Percentiles rank a stretch among this genome's conserved stretches.
Evolutionary conservation across 2,113 vertebrate species (phyloP).

Genomic region (Protobothrops mucrosquamatus): DNA sequence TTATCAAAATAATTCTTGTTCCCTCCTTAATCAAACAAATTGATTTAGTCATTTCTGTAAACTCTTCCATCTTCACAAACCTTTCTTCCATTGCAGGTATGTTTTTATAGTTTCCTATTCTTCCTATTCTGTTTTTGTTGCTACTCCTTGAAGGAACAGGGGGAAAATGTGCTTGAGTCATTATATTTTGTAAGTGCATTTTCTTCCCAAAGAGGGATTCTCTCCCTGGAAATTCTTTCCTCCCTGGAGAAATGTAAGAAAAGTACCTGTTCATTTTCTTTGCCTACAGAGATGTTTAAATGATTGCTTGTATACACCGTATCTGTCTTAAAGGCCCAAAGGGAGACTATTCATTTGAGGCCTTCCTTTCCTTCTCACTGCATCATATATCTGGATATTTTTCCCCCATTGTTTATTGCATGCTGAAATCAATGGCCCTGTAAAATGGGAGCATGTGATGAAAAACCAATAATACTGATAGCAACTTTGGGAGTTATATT

Average conservation of each 20-base stretch:
- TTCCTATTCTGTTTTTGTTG: background rate
- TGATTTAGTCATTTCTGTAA: background rate
- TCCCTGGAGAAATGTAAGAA: background rate
- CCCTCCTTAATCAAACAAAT: background rate
- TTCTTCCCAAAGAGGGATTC: background rate
- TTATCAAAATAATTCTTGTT: background rate
- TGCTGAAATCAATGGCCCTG: background rate
- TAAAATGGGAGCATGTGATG: background rate
- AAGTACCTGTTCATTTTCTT: background rate
- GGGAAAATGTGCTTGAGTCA: background rate
- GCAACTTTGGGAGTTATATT: background rate
- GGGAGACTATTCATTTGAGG: background rate
- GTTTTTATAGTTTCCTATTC: background rate
- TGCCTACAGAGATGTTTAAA: background rate
- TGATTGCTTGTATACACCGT: background rate
- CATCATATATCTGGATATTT: background rate
- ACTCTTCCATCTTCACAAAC: background rate
- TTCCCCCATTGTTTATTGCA: background rate
- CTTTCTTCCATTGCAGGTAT: background rate
- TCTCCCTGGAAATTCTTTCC: background rate
- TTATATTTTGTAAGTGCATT: background rate
- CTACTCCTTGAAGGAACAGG: background rate
- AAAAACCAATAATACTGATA: background rate
- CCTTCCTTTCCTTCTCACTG: background rate
- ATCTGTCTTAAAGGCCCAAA: background rate